Evolutionary conservation across 35 echinoderm and acorn worm species (phyloP), one percentile per base, ranked within the genome.

Genomic region (Lytechinus pictus): DNA sequence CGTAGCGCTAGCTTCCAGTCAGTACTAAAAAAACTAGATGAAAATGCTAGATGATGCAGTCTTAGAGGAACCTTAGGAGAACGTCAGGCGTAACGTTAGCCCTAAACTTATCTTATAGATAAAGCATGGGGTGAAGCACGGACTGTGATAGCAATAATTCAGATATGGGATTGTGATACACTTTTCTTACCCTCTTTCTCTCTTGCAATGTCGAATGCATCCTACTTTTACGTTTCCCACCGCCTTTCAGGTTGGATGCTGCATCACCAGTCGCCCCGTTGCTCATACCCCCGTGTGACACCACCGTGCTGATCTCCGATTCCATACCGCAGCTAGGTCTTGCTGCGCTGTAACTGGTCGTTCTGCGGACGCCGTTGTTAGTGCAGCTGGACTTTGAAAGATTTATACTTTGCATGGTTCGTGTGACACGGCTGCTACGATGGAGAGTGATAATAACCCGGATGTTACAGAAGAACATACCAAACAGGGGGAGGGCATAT

Each of bases 361-460:
- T 27, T 53, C 61, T 92, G 27, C 54, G 52, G 21, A 57, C 28
- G 19, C 87, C 54, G 14, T 95, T 89, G 27, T 55, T 53, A 44
- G 1, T 44, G 19, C 6, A 52, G 10, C 51, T 5, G 55, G 56
- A 52, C 21, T 89, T 55, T 28, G 51, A 10, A n/a, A 61, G 86
- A 27, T 95, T 95, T 92, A 96, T 94, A 27, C 96, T 96, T 57
- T 98, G 97, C 13, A 98, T 51, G 27, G 86, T 95, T 86, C 95
- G 86, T 4, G 96, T 95, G 53, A 60, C 89, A 54, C 54, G 86
- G 90, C 92, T 94, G 54, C 97, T 98, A n/a, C 61, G 54, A 53
- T 97, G 87, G 24, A 98, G 96, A 6, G 96, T 86, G 8, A 95
- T 12, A 10, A 96, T 95, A 9, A 98, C 96, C 27, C 94, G 86